phyloP scores from a whole-genome alignment of 2,888 invertebrate genomes.

The Cataglyphis livida region DNA sequence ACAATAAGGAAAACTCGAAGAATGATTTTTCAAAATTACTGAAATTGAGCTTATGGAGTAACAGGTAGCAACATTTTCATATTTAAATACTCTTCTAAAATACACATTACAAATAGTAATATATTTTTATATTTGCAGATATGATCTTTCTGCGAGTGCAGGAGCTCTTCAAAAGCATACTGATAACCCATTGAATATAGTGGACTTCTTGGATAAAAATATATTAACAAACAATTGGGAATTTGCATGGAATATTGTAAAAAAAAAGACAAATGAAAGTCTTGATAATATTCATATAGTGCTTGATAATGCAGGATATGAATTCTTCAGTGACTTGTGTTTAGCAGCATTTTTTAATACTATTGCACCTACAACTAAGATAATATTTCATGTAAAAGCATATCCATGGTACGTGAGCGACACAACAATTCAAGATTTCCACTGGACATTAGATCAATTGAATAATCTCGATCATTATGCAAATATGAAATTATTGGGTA shows the following conservation, averaged over 20 bases:
- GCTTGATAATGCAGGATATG: slow-evolving; percentile 97
- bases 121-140: slow-evolving; percentile 84
- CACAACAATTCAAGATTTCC: slow-evolving; percentile 91
- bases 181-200: slow-evolving; percentile 87
- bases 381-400: slow-evolving; percentile 94
- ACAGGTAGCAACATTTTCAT: slow-evolving; percentile 86
- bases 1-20: slow-evolving; percentile 84
- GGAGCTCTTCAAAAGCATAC: slow-evolving; percentile 89
- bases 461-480: slow-evolving; percentile 68
- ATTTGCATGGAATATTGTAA: slow-evolving; percentile 87
- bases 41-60: slow-evolving; percentile 96
- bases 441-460: slow-evolving; percentile 88
- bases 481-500: slow-evolving; percentile 86
- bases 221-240: slow-evolving; percentile 89
- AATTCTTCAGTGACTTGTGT: slow-evolving; percentile 95
- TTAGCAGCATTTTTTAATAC: slow-evolving; percentile 92
- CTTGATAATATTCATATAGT: slow-evolving; percentile 89
- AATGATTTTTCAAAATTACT: slow-evolving; percentile 87
- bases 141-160: slow-evolving; percentile 94
- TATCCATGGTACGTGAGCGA: slow-evolving; percentile 99
- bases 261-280: slow-evolving; percentile 81
- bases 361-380: slow-evolving; percentile 88
- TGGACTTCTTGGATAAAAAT: slow-evolving; percentile 87
- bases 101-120: background rate
- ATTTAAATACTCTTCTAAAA: background rate